Evolutionary conservation across 2,113 vertebrate species (phyloP).

Genomic region (Syngnathus floridae): DNA sequence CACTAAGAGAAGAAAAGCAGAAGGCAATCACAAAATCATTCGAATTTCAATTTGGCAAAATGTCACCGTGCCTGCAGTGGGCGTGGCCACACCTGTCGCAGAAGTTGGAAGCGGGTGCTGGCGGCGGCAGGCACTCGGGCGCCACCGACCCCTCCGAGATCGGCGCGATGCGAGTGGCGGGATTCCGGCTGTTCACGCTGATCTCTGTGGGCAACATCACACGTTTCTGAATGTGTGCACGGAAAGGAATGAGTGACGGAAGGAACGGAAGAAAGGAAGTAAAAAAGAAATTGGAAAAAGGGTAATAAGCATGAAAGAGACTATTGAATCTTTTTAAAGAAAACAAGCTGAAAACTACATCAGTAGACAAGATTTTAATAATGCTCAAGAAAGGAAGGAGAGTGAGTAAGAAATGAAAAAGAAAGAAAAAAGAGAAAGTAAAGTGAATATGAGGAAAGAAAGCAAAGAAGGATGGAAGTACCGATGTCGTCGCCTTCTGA

Average conservation of each 20-base stretch:
- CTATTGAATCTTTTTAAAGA: no score
- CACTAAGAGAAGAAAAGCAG: constrained; percentile 11
- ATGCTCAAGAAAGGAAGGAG: background rate
- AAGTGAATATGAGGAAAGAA: background rate
- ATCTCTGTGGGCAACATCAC: constrained; percentile 52
- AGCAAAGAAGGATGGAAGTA: constrained; percentile 12
- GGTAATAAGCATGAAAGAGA: no score
- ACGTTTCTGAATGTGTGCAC: no score
- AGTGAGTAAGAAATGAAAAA: no score
- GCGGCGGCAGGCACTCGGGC: constrained; percentile 33
- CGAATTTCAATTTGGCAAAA: background rate
- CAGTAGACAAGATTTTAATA: no score
- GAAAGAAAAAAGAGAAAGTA: background rate
- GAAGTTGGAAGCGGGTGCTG: constrained; percentile 48
- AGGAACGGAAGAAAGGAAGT: background rate
- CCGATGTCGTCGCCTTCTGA: constrained; percentile 49
- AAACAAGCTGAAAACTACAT: no score
- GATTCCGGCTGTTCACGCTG: constrained; percentile 74
- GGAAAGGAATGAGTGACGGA: background rate
- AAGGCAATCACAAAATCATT: no score
- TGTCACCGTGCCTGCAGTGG: background rate
- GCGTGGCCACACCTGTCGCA: constrained; percentile 47
- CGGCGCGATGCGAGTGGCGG: constrained; percentile 51
- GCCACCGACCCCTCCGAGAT: constrained; percentile 50
- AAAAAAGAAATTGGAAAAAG: no score